Conservation (phyloP, 2,888 invertebrate genomes). For the Frankliniella fusca region DNA sequence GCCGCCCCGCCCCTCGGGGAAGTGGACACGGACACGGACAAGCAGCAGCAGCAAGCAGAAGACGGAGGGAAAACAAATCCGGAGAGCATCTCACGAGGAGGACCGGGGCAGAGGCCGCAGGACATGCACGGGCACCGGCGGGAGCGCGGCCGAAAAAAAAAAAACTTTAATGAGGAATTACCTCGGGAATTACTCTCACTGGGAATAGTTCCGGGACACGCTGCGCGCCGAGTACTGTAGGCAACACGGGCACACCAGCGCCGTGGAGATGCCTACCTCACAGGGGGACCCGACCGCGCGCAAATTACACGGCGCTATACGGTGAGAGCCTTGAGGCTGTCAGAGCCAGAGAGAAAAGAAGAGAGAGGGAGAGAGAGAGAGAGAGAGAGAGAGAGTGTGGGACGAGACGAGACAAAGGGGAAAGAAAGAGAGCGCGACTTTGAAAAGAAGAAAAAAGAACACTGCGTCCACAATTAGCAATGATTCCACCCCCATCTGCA, state of each 20-base stretch:
- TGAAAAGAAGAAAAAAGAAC: constrained; percentile 35
- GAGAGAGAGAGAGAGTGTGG: constrained; percentile 34
- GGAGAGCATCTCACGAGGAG: not conserved
- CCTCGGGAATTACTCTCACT: constrained; percentile 36
- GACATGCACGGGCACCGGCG: constrained; percentile 34
- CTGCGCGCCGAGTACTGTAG: not conserved
- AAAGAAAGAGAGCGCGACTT: constrained; percentile 36
- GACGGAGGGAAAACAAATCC: not conserved
- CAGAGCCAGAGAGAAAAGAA: too few relatives aligned
- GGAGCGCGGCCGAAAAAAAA: constrained; percentile 28
- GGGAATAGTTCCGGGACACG: constrained; percentile 38
- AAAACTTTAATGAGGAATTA: too few relatives aligned
- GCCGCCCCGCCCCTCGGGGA: not conserved
- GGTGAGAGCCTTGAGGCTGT: too few relatives aligned
- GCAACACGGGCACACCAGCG: too few relatives aligned
- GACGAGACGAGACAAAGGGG: constrained; percentile 32
- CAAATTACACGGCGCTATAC: not conserved
- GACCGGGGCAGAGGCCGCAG: not conserved
- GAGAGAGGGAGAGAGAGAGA: constrained; percentile 21
- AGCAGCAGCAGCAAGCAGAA: constrained; percentile 38
- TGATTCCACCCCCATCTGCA: too few relatives aligned
- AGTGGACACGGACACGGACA: constrained; percentile 38
- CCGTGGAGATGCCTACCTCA: too few relatives aligned
- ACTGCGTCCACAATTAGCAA: not conserved
- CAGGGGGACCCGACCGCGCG: too few relatives aligned